These are phyloP conservation scores for Bedellia somnulentella DNA, from an alignment of 2,888 invertebrate species.

Conservation along the genomic window DNA sequence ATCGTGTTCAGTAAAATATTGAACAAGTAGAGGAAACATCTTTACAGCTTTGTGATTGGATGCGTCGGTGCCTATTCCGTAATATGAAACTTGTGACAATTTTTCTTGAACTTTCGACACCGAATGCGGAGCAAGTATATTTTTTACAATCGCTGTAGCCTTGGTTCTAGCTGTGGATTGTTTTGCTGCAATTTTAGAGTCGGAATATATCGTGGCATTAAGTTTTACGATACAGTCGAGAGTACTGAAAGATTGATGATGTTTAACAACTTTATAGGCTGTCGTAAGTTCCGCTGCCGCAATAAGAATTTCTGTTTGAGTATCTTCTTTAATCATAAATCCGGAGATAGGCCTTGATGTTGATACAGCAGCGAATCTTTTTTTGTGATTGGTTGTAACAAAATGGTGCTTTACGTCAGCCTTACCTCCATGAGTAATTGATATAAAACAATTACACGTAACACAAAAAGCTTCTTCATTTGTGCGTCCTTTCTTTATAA, in stretches of 20 bases:
- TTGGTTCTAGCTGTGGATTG: not conserved
- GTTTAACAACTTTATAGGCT: not conserved
- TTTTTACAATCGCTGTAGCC: not conserved
- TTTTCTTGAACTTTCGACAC: not conserved
- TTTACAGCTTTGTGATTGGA: not conserved
- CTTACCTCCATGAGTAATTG: conserved; percentile 4
- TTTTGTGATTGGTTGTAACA: not conserved
- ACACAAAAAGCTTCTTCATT: too few relatives aligned
- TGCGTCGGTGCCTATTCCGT: not conserved
- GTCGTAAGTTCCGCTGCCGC: not conserved
- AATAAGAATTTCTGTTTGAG: too few relatives aligned
- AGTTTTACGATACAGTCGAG: not conserved
- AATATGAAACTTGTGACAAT: not conserved
- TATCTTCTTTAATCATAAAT: not conserved
- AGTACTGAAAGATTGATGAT: not conserved
- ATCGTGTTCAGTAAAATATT: not conserved
- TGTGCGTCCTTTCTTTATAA: too few relatives aligned
- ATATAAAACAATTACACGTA: too few relatives aligned
- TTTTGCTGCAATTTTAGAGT: not conserved
- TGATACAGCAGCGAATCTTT: not conserved
- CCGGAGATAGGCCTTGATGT: not conserved
- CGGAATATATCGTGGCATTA: not conserved
- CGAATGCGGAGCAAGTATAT: not conserved
- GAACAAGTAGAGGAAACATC: not conserved
- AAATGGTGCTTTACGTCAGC: conserved; percentile 2